These are phyloP conservation scores for Bubo scandiacus DNA, from an alignment of 2,113 vertebrate genomes.

Conservation along the genomic window DNA sequence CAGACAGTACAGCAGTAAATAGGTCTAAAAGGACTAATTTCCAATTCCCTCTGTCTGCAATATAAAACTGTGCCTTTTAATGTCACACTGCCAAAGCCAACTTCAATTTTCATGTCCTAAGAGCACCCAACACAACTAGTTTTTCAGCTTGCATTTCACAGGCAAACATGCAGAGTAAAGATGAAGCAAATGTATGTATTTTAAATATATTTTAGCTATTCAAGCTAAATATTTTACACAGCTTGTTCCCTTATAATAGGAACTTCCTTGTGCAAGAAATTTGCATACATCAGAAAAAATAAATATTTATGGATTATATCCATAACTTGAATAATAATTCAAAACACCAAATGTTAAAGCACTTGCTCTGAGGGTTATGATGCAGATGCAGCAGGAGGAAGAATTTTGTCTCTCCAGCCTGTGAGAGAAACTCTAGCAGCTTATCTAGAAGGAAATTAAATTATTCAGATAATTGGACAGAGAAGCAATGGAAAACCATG, in stretches of 20 bases:
- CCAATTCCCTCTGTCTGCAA: not conserved
- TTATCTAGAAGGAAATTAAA: constrained; percentile 50
- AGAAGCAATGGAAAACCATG: not conserved
- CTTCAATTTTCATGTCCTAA: not conserved
- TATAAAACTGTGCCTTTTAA: not conserved
- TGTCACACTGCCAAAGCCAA: not conserved
- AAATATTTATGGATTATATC: not conserved
- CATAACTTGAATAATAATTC: not conserved
- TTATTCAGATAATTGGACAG: constrained; percentile 59
- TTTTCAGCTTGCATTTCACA: not conserved
- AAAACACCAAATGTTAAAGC: not conserved
- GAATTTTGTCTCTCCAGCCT: not conserved
- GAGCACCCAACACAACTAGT: not conserved
- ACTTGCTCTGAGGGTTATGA: not conserved
- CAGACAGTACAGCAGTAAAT: not conserved
- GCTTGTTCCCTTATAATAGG: not conserved
- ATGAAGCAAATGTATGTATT: not conserved
- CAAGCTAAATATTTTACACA: not conserved
- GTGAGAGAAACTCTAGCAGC: constrained; percentile 1
- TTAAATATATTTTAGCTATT: not conserved
- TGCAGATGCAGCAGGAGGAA: not conserved
- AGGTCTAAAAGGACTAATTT: not conserved
- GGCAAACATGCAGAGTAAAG: not conserved
- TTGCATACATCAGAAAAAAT: not conserved
- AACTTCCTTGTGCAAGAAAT: not conserved